phyloP scores from a whole-genome alignment of 1,140 invertebrate species.

The Leptinotarsa texana region DNA sequence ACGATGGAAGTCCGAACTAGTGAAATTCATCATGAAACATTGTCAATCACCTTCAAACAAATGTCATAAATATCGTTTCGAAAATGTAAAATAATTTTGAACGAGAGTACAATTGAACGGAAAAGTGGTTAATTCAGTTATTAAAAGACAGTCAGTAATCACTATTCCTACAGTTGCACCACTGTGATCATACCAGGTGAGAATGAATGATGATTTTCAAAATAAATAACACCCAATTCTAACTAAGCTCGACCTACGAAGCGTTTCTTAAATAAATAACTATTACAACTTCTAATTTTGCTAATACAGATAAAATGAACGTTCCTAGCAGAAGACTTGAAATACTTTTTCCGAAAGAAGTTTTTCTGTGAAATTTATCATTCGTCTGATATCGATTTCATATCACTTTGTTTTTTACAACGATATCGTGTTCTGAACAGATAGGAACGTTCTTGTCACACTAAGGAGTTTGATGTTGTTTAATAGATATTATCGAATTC shows the following conservation, averaged over 20 bases:
- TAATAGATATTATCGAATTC: too few relatives aligned
- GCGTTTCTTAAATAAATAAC: slow-evolving; percentile 21
- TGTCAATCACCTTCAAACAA: too few relatives aligned
- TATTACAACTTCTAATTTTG: slow-evolving; percentile 24
- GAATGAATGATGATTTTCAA: not conserved
- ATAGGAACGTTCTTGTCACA: not conserved
- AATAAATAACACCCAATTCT: not conserved
- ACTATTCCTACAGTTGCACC: not conserved
- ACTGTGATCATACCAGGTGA: not conserved
- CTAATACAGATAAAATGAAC: slow-evolving; percentile 2
- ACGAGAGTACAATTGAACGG: too few relatives aligned
- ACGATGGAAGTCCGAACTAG: too few relatives aligned
- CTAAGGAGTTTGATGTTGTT: not conserved
- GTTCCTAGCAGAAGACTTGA: not conserved
- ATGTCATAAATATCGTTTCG: too few relatives aligned
- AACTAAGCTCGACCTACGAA: slow-evolving; percentile 22
- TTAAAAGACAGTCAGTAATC: not conserved
- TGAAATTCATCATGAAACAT: too few relatives aligned
- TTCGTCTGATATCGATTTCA: too few relatives aligned
- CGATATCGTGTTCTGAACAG: not conserved
- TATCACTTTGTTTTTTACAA: too few relatives aligned
- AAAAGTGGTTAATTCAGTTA: too few relatives aligned
- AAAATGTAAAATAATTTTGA: too few relatives aligned
- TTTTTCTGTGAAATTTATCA: too few relatives aligned
- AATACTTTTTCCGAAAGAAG: too few relatives aligned